Evolutionary conservation across 2,113 vertebrate species (phyloP).

Genomic region (Scophthalmus maximus): DNA sequence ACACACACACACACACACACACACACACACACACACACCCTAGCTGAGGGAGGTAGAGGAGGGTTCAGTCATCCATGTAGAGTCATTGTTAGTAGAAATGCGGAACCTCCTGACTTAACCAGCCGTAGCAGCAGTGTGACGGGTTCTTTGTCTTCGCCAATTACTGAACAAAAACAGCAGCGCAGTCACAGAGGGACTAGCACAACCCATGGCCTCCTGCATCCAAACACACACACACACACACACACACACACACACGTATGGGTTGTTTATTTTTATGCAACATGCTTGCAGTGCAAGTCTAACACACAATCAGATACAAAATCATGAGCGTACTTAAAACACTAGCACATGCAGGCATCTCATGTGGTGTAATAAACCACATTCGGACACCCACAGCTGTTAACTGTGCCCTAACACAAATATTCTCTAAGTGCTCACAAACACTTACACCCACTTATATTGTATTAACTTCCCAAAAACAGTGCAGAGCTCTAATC

Average conservation of each 20-base stretch:
- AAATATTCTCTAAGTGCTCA: constrained; percentile 71
- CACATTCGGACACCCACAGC: constrained; percentile 71
- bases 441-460: constrained; percentile 75
- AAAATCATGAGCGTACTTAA: constrained; percentile 9
- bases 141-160: constrained; percentile 77
- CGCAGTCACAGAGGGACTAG: constrained; percentile 50
- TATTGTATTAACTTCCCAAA: constrained; percentile 71
- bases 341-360: constrained; percentile 45
- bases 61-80: constrained; percentile 75
- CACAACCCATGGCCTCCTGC: constrained; percentile 64
- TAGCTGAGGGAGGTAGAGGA: constrained; percentile 60
- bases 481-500: constrained; percentile 56
- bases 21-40: constrained; percentile 21
- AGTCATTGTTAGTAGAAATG: constrained; percentile 79
- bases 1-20: constrained; percentile 33
- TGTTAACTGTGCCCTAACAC: constrained; percentile 71
- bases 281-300: constrained; percentile 22
- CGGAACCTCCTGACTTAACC: constrained; percentile 77
- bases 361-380: constrained; percentile 65
- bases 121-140: constrained; percentile 77
- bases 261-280: constrained; percentile 35
- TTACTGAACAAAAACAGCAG: constrained; percentile 76
- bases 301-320: constrained; percentile 28
- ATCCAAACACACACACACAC: constrained; percentile 19
- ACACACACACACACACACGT: constrained; percentile 6